Percentiles rank a stretch among this genome's conserved stretches.
Evolutionary conservation across 2,888 invertebrate genomes (phyloP).

Genomic region (Hirudinaria manillensis): DNA sequence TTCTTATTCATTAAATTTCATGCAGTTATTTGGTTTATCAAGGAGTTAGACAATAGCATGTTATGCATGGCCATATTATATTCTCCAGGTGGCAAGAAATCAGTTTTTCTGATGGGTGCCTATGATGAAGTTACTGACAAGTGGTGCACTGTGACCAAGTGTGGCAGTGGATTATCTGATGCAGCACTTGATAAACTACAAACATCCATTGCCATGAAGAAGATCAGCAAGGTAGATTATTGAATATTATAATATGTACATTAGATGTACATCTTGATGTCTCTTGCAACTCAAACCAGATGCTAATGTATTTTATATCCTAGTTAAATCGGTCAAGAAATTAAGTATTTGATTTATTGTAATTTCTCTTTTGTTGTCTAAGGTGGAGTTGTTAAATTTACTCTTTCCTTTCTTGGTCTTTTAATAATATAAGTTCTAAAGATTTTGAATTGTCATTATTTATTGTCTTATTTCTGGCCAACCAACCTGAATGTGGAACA

Average conservation of each 20-base stretch:
- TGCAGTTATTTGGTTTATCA: neutral
- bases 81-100: conserved; percentile 72
- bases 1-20: neutral
- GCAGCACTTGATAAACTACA: conserved; percentile 71
- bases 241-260: neutral
- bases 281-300: neutral
- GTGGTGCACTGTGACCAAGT: conserved; percentile 87
- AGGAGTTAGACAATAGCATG: neutral
- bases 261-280: neutral
- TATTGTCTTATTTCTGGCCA: no score
- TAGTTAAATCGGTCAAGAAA: neutral
- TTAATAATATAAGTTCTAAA: no score
- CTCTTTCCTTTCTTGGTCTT: no score
- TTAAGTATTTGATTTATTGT: neutral
- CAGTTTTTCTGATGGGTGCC: conserved; percentile 88
- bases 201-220: conserved; percentile 66
- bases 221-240: conserved; percentile 66
- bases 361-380: neutral
- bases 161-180: conserved; percentile 74
- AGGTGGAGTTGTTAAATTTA: neutral
- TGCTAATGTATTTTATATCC: neutral
- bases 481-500: no score
- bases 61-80: neutral
- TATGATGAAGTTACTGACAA: conserved; percentile 63
- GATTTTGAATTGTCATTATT: no score